Conservation (phyloP, 2,888 invertebrate species). For the Byasa hedistus region DNA sequence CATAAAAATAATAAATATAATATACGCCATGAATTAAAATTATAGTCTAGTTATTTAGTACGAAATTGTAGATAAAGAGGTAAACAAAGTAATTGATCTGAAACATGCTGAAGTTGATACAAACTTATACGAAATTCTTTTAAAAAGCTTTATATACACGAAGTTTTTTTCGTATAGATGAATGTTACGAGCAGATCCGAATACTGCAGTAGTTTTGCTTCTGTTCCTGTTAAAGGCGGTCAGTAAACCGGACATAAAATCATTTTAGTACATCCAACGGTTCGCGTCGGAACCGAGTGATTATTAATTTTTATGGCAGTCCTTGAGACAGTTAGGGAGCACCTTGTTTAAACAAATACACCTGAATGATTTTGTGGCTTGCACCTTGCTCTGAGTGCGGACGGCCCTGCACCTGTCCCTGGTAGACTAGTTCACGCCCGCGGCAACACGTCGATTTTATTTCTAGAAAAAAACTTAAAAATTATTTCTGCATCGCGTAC, state of each 20-base stretch:
- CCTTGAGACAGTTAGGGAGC: slow-evolving; percentile 56
- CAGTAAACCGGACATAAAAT: slow-evolving; percentile 30
- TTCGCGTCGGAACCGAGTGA: slow-evolving; percentile 31
- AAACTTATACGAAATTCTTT: too few relatives aligned
- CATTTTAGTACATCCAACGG: slow-evolving; percentile 26
- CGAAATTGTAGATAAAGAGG: too few relatives aligned
- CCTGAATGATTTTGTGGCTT: slow-evolving; percentile 68
- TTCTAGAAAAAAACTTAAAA: not conserved
- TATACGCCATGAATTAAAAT: too few relatives aligned
- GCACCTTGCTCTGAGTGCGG: slow-evolving; percentile 72
- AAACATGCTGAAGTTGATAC: too few relatives aligned
- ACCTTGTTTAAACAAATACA: slow-evolving; percentile 77
- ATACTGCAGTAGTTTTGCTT: not conserved
- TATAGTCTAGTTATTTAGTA: too few relatives aligned
- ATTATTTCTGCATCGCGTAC: too few relatives aligned
- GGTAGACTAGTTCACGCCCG: slow-evolving; percentile 30
- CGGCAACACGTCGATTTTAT: not conserved
- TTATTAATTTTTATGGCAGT: slow-evolving; percentile 57
- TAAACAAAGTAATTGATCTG: too few relatives aligned
- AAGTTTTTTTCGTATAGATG: not conserved
- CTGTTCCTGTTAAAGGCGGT: slow-evolving; percentile 5
- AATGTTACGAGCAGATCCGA: not conserved
- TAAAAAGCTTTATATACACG: too few relatives aligned
- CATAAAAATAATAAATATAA: too few relatives aligned
- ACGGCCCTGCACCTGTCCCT: slow-evolving; percentile 50